These are phyloP conservation scores for Hetaerina titia DNA, from an alignment of 2,888 invertebrate genomes.

Conservation along the genomic window DNA sequence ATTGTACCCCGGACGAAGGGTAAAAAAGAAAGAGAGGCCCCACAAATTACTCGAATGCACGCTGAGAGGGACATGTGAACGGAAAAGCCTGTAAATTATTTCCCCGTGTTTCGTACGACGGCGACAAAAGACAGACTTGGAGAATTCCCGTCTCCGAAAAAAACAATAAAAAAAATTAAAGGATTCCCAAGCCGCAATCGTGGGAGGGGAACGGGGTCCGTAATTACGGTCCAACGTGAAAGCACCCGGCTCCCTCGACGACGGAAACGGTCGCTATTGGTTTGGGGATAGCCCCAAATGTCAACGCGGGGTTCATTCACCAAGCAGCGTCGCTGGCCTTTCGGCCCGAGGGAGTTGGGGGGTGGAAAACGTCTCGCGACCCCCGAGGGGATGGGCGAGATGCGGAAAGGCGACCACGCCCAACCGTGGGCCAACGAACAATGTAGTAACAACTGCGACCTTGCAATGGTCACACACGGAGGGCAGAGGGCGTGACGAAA, in stretches of 20 bases:
- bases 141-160: too few species aligned
- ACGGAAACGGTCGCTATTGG: not conserved
- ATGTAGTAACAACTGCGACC: not conserved
- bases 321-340: not conserved
- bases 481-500: not conserved
- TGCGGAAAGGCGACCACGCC: not conserved
- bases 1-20: too few species aligned
- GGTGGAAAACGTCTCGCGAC: too few species aligned
- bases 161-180: too few species aligned
- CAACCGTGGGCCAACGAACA: not conserved
- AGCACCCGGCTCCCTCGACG: not conserved
- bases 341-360: too few species aligned
- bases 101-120: too few species aligned
- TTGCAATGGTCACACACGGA: not conserved
- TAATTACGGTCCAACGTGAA: not conserved
- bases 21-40: too few species aligned
- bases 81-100: too few species aligned
- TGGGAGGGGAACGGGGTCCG: not conserved
- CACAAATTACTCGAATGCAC: too few species aligned
- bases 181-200: not conserved
- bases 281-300: not conserved
- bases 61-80: too few species aligned
- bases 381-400: not conserved
- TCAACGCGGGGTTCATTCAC: slow-evolving; percentile 5
- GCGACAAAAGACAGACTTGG: too few species aligned